Evolutionary conservation across 64 coral and sea anemone genomes (phyloP), one percentile per base, ranked within the genome.

Genomic region (Cladopsammia gracilis): DNA sequence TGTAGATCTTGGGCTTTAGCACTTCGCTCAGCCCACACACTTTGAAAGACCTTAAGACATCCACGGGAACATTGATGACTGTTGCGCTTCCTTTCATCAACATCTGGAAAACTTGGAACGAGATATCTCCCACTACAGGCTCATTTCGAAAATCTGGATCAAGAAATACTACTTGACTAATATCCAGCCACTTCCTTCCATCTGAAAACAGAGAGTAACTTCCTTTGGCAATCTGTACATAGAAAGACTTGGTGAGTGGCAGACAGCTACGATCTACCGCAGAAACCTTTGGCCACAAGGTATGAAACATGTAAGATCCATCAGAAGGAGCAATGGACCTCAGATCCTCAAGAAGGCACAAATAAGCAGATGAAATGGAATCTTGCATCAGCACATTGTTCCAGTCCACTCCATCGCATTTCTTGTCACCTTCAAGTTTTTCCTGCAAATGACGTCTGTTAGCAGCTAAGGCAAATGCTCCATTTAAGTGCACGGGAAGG

Each of bases 401-500:
- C 95, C 95, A 97, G 13, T 82, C 64, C 16, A 88, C 91, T 66
- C 88, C 92, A 73, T 71, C 22, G 43, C 86, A 60, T 66, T 34
- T 34, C 70, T 91, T 95, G 49, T 95, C 93, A 54, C 79, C 93
- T 69, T 95, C 88, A 3, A 89, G 90, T 53, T 58, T 77, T 70
- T 95, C 93, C 24, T 80, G 83, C 42, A 95, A 73, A 69, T 95
- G 88, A 58, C 88, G 83, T 78, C 93, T 90, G 73, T 87, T 95
- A 10, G 87, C 73, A n/a, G 75, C 83, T 15, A 91, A 62, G 13
- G 88, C 93, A 91, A 95, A 95, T 0, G 88, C 79, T 49, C 88
- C 93, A 71, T 95, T 95, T 51, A 95, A 78, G 47, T 95, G 93
- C 45, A 95, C n/a, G n/a, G n/a, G n/a, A n/a, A n/a, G n/a, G n/a